These are phyloP conservation scores for Andrena camellia DNA, from an alignment of 2,888 invertebrate species.

Conservation along the genomic window DNA sequence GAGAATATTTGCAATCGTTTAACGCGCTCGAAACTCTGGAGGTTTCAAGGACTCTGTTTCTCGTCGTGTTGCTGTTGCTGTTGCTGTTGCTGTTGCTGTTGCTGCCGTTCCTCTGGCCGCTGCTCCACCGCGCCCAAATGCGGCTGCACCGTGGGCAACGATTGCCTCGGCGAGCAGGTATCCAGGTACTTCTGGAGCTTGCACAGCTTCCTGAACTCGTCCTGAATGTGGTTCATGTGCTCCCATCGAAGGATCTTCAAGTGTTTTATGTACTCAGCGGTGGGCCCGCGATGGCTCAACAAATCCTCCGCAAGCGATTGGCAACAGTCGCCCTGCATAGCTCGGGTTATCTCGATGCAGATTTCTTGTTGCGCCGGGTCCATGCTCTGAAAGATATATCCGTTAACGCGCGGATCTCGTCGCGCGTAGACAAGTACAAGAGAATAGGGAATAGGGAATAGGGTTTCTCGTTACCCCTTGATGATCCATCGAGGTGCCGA, in stretches of 20 bases:
- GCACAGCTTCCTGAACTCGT: constrained; percentile 84
- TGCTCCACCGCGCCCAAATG: constrained; percentile 23
- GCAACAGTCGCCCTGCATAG: constrained; percentile 69
- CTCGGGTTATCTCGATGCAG: constrained; percentile 61
- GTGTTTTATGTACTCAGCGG: constrained; percentile 82
- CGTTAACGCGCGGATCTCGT: too few relatives aligned
- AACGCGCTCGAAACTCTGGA: neutral
- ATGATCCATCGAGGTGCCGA: constrained; percentile 78
- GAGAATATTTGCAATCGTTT: neutral
- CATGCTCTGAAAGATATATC: constrained; percentile 8
- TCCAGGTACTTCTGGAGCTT: constrained; percentile 85
- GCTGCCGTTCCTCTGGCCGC: constrained; percentile 32
- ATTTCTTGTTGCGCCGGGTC: constrained; percentile 32
- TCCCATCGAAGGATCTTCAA: constrained; percentile 85
- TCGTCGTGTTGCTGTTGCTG: constrained; percentile 40
- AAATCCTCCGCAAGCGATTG: constrained; percentile 73
- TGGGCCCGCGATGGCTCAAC: constrained; percentile 73
- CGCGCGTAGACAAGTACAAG: too few relatives aligned
- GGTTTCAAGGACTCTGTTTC: constrained; percentile 33
- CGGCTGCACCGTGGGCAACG: constrained; percentile 43
- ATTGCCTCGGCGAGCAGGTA: constrained; percentile 74
- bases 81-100: constrained; percentile 36
- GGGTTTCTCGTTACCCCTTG: constrained; percentile 56
- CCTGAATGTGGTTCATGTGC: constrained; percentile 85
- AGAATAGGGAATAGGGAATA: too few relatives aligned